phyloP scores from a whole-genome alignment of 2,888 invertebrate species.

The Trichogramma evanescens region DNA sequence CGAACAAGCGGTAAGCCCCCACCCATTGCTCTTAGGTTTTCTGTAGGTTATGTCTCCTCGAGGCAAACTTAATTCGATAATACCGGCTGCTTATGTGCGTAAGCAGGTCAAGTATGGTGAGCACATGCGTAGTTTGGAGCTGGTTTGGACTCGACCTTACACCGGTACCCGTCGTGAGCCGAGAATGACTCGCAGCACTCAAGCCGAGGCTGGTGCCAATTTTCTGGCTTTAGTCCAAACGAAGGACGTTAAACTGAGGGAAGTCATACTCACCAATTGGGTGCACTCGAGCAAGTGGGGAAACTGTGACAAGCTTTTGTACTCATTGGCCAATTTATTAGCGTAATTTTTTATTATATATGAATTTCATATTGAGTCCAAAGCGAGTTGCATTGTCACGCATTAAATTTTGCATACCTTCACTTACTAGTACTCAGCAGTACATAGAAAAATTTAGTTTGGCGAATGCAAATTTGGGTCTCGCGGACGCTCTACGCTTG shows the following conservation, averaged over 20 bases:
- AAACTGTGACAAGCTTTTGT: slow-evolving; percentile 38
- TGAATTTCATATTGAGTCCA: no score
- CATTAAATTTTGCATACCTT: not conserved
- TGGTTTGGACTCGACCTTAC: slow-evolving; percentile 49
- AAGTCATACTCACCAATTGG: slow-evolving; percentile 49
- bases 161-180: slow-evolving; percentile 35
- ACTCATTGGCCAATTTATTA: slow-evolving; percentile 38
- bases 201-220: slow-evolving; percentile 45
- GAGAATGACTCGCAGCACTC: slow-evolving; percentile 41
- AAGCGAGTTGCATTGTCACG: no score
- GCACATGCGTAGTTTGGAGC: slow-evolving; percentile 47
- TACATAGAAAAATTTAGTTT: slow-evolving; percentile 45
- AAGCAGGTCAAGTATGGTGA: slow-evolving; percentile 43
- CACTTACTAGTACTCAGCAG: slow-evolving; percentile 41
- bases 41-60: not conserved
- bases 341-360: slow-evolving; percentile 28
- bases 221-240: slow-evolving; percentile 43
- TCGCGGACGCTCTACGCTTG: slow-evolving; percentile 46
- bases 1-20: slow-evolving; percentile 34
- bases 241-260: slow-evolving; percentile 46
- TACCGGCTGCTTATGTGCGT: not conserved
- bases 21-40: not conserved
- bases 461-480: slow-evolving; percentile 47
- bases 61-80: not conserved
- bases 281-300: slow-evolving; percentile 46